Conservation (phyloP, 2,888 invertebrate genomes). For the Lucinisca nassula region DNA sequence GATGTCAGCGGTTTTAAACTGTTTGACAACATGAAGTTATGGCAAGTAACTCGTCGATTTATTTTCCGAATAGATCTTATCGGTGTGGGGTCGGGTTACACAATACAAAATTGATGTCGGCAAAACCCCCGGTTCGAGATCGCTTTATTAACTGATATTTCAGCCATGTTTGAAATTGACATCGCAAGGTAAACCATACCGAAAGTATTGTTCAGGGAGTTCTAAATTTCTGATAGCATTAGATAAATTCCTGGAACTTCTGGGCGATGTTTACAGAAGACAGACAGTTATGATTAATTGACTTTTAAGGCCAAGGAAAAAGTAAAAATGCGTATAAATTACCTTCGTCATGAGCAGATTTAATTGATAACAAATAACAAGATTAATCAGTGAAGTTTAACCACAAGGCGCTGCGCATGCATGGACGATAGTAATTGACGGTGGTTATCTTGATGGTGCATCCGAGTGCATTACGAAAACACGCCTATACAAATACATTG, state of each 20-base stretch:
- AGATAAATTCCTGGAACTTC: not conserved
- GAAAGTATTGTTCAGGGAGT: not conserved
- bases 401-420: not conserved
- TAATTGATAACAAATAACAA: not conserved
- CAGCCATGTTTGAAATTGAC: slow-evolving; percentile 3
- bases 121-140: not conserved
- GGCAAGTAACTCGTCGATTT: not conserved
- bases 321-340: slow-evolving; percentile 11
- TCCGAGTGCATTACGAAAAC: too few relatives aligned
- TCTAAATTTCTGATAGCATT: not conserved
- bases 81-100: not conserved
- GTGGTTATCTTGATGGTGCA: not conserved
- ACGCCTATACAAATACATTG: too few relatives aligned
- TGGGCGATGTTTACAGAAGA: not conserved
- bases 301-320: not conserved
- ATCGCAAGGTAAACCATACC: not conserved
- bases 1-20: not conserved
- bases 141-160: not conserved
- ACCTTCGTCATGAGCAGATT: not conserved
- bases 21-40: slow-evolving; percentile 3
- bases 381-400: not conserved
- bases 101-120: slow-evolving; percentile 7
- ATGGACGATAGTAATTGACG: not conserved
- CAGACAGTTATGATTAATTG: not conserved
- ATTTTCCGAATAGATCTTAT: not conserved